phyloP scores from a whole-genome alignment of 2,797 vertebrate genomes.

The Typhlichthys eigenmanni region DNA sequence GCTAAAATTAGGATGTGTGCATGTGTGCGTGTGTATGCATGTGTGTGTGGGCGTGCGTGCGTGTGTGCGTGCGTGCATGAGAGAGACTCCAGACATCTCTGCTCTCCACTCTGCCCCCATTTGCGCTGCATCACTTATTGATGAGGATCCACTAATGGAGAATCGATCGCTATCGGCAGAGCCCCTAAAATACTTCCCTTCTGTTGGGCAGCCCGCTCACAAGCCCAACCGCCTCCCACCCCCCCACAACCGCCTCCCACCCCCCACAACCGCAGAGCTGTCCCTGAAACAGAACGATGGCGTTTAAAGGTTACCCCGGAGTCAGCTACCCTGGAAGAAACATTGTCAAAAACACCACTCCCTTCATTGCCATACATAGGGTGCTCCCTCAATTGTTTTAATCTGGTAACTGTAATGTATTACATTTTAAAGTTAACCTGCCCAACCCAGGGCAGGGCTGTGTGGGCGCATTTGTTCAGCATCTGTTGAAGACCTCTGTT shows the following conservation, averaged over 20 bases:
- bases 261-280: background rate
- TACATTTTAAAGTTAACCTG: too few relatives aligned
- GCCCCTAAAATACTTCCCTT: constrained; percentile 47
- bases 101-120: constrained; percentile 57
- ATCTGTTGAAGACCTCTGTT: too few relatives aligned
- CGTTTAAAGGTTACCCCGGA: too few relatives aligned
- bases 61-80: background rate
- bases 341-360: too few relatives aligned
- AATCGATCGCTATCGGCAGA: constrained; percentile 67
- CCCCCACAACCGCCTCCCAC: constrained; percentile 40
- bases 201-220: constrained; percentile 19
- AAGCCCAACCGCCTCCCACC: constrained; percentile 20
- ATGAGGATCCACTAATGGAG: constrained; percentile 71
- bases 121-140: constrained; percentile 73
- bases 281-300: too few relatives aligned
- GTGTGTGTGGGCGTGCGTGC: background rate
- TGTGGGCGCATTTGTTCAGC: too few relatives aligned
- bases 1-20: constrained; percentile 26
- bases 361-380: too few relatives aligned
- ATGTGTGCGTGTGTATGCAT: constrained; percentile 4
- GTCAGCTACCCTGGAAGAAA: too few relatives aligned
- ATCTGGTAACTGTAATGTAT: too few relatives aligned
- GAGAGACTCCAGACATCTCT: constrained; percentile 57
- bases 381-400: too few relatives aligned
- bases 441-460: too few relatives aligned